Conservation (phyloP, 2,888 invertebrate genomes). For the Neuroscelio doddi region DNA sequence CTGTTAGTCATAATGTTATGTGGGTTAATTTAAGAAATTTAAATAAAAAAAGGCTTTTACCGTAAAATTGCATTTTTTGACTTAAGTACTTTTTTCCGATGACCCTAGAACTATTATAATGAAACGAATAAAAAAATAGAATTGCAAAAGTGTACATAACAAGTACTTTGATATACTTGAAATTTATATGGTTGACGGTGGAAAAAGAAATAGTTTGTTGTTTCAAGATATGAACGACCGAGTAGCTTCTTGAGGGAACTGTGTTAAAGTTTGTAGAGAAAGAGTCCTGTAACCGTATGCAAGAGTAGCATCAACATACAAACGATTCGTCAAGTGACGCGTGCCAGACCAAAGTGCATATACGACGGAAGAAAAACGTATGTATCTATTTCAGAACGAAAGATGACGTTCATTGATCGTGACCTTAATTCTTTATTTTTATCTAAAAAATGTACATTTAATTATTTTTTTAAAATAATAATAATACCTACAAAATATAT, state of each 20-base stretch:
- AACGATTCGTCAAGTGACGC: slow-evolving; percentile 49
- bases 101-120: too few species aligned
- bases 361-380: slow-evolving; percentile 7
- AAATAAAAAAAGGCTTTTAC: too few species aligned
- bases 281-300: slow-evolving; percentile 5
- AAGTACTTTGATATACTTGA: slow-evolving; percentile 3
- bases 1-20: too few species aligned
- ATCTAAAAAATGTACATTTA: too few species aligned
- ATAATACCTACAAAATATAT: too few species aligned
- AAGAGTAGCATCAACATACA: slow-evolving; percentile 36
- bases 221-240: slow-evolving; percentile 6
- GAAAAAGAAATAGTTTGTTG: slow-evolving; percentile 11
- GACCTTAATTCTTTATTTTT: background rate
- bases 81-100: too few species aligned
- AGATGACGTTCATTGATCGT: background rate
- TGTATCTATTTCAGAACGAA: slow-evolving; percentile 7
- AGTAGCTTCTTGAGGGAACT: slow-evolving; percentile 8
- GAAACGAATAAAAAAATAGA: too few species aligned
- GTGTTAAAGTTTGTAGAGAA: slow-evolving; percentile 4
- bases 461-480: too few species aligned
- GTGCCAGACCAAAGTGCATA: slow-evolving; percentile 30
- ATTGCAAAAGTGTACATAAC: too few species aligned
- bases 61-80: too few species aligned
- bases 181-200: slow-evolving; percentile 5
- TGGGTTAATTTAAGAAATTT: too few species aligned